A percentile compares a stretch with the other conserved stretches of the same genome.
phyloP scores from a whole-genome alignment of 2,888 invertebrate genomes.

The Dysmachus trigonus region DNA sequence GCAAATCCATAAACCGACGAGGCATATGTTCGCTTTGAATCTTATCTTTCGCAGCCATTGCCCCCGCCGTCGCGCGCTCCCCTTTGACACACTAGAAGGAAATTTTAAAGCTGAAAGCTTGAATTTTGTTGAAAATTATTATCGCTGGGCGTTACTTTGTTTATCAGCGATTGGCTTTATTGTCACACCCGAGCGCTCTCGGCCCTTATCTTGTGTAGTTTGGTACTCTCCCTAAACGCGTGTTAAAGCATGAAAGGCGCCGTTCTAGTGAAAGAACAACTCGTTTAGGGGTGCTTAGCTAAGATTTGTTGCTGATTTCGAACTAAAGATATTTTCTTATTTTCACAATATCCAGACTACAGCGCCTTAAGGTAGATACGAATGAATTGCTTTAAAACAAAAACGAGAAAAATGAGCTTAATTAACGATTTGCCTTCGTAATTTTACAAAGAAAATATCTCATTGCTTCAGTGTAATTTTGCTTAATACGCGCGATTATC shows the following conservation, averaged over 20 bases:
- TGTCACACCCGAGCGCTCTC: slow-evolving; percentile 39
- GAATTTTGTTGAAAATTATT: slow-evolving; percentile 47
- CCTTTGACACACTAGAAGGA: not conserved
- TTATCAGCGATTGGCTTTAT: slow-evolving; percentile 48
- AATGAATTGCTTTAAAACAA: not conserved
- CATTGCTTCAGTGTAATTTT: no score
- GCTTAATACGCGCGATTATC: no score
- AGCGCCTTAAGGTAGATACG: not conserved
- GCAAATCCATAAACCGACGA: not conserved
- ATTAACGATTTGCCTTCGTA: not conserved
- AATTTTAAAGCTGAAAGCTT: slow-evolving; percentile 35
- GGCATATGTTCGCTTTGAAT: slow-evolving; percentile 39
- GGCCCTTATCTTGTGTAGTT: slow-evolving; percentile 46
- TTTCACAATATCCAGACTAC: not conserved
- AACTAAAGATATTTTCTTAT: slow-evolving; percentile 31
- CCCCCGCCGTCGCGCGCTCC: not conserved
- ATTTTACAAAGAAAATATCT: not conserved
- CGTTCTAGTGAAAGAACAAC: slow-evolving; percentile 39
- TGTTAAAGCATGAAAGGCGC: slow-evolving; percentile 43
- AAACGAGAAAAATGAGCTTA: not conserved
- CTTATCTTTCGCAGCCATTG: slow-evolving; percentile 30
- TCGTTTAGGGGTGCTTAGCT: slow-evolving; percentile 42
- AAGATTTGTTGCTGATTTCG: slow-evolving; percentile 46
- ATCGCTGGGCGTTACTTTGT: slow-evolving; percentile 44
- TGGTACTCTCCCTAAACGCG: slow-evolving; percentile 34